These are phyloP conservation scores for Venturia canescens DNA, from an alignment of 1,140 invertebrate genomes.

Conservation along the genomic window DNA sequence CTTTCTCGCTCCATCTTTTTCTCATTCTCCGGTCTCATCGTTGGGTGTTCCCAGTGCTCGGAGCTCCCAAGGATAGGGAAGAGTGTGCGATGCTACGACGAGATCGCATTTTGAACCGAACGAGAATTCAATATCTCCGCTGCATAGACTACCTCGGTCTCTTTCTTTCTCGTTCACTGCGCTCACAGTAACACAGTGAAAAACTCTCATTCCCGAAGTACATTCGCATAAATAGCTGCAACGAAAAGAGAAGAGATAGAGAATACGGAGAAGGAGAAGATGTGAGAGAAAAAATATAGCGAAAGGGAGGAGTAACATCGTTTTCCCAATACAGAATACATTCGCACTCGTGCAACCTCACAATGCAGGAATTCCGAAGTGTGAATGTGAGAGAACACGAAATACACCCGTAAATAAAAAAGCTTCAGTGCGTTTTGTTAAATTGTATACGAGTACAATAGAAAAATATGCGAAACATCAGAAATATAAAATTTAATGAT, in stretches of 20 bases:
- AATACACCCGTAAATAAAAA: too few relatives aligned
- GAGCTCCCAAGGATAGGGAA: conserved; percentile 11
- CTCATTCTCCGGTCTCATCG: conserved; percentile 1
- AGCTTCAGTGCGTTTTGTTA: neutral
- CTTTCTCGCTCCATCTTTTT: conserved; percentile 6
- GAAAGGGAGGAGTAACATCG: neutral
- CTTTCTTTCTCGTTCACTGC: conserved; percentile 27
- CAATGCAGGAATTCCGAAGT: neutral
- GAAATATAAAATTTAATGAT: neutral
- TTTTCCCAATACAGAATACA: neutral
- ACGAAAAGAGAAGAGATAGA: neutral
- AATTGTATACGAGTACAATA: neutral
- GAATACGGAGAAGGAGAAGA: neutral
- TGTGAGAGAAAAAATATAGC: neutral
- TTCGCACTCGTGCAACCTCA: conserved; percentile 3
- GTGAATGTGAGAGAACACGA: neutral
- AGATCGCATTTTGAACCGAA: conserved; percentile 40
- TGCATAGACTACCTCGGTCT: conserved; percentile 13
- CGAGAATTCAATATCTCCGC: conserved; percentile 58
- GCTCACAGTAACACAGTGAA: conserved; percentile 48
- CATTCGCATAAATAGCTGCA: conserved; percentile 51
- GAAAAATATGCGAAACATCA: neutral
- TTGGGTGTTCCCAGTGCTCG: neutral
- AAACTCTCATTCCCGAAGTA: conserved; percentile 47
- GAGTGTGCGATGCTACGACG: conserved; percentile 20